Percentiles rank a stretch among this genome's conserved stretches.
phyloP scores from a whole-genome alignment of 37 sponge, comb jelly and placozoan species.

The Petrosia ficiformis region DNA sequence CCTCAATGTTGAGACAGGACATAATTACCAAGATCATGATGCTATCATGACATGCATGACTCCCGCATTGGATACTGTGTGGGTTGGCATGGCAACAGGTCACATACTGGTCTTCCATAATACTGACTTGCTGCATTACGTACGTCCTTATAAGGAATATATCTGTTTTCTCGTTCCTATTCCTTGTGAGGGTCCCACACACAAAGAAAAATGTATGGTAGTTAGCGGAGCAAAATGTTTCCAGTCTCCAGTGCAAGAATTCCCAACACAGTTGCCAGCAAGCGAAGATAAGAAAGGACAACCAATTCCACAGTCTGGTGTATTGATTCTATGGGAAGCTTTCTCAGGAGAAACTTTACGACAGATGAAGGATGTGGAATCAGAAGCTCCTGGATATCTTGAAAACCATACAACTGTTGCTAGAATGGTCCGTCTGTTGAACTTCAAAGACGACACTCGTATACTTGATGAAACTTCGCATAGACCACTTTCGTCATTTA shows the following conservation, averaged over 20 bases:
- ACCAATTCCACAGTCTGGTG: slow-evolving; percentile 28
- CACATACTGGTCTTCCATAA: slow-evolving; percentile 61
- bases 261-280: slow-evolving; percentile 1
- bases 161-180: slow-evolving; percentile 47
- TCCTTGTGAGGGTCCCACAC: slow-evolving; percentile 42
- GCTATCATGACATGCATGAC: slow-evolving; percentile 52
- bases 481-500: no score
- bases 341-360: slow-evolving; percentile 35
- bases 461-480: no score
- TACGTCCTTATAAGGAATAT: slow-evolving; percentile 42
- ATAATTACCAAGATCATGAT: slow-evolving; percentile 11
- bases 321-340: slow-evolving; percentile 64
- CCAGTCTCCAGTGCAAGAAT: slow-evolving; percentile 55
- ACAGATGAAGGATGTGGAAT: slow-evolving; percentile 56
- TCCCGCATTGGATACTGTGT: slow-evolving; percentile 74
- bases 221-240: no score
- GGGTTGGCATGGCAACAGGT: slow-evolving; percentile 76
- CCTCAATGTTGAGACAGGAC: not conserved
- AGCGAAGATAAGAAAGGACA: slow-evolving; percentile 29
- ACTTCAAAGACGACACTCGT: slow-evolving; percentile 16
- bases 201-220: slow-evolving; percentile 62
- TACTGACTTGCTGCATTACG: slow-evolving; percentile 12
- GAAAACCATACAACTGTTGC: slow-evolving; percentile 31
- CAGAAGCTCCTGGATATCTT: slow-evolving; percentile 15
- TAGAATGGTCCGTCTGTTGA: slow-evolving; percentile 21